These are phyloP conservation scores for Tolmerus cingulatus DNA, from an alignment of 2,888 invertebrate genomes.

Conservation along the genomic window DNA sequence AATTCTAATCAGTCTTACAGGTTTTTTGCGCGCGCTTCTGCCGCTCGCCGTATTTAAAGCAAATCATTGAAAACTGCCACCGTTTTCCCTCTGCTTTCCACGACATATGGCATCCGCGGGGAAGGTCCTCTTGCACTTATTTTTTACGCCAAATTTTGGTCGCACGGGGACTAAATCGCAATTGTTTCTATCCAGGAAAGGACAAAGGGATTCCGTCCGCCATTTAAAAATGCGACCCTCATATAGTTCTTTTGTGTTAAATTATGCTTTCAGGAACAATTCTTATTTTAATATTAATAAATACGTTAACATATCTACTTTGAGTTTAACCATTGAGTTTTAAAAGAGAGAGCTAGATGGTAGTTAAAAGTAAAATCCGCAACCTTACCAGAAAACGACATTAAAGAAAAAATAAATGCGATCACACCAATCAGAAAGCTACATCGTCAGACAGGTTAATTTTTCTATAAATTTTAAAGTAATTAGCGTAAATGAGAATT, in stretches of 20 bases:
- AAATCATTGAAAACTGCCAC: not conserved
- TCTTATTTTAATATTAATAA: no score
- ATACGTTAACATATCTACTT: no score
- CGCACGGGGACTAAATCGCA: not conserved
- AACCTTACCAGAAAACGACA: no score
- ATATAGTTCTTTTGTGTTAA: not conserved
- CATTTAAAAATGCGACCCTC: not conserved
- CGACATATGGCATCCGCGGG: not conserved
- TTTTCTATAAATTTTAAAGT: no score
- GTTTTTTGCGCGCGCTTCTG: not conserved
- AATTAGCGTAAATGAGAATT: no score
- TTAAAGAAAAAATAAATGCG: no score
- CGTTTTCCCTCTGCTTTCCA: not conserved
- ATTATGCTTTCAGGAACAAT: no score
- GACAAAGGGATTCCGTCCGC: not conserved
- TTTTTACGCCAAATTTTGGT: not conserved
- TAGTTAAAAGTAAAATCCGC: no score
- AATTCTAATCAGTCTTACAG: constrained; percentile 9
- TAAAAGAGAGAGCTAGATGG: no score
- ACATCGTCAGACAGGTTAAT: no score
- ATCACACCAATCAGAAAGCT: no score
- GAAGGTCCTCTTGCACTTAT: not conserved
- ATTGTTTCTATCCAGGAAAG: not conserved
- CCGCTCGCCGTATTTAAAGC: not conserved
- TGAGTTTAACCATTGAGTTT: no score